These are phyloP conservation scores for Eupithecia abbreviata DNA, from an alignment of 2,888 invertebrate species.

Conservation along the genomic window DNA sequence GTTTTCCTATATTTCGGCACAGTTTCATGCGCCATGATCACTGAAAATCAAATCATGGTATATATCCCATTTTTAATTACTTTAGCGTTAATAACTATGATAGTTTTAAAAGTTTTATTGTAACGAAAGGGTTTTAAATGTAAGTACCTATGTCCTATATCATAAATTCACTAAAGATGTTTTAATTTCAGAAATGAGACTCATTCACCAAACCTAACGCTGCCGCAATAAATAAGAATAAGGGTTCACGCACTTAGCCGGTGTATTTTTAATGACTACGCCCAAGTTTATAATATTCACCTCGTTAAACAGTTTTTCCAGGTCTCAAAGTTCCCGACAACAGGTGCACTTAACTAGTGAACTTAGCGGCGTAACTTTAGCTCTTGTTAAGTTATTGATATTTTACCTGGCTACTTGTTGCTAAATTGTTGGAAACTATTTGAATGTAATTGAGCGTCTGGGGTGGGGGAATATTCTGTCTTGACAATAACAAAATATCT, in stretches of 20 bases:
- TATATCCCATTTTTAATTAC: no score
- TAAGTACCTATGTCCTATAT: no score
- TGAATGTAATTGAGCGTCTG: neutral
- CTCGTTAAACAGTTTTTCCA: constrained; percentile 24
- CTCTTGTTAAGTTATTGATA: constrained; percentile 11
- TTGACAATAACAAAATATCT: neutral
- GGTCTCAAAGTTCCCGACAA: constrained; percentile 24
- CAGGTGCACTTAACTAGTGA: constrained; percentile 27
- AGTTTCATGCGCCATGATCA: no score
- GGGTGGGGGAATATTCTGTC: neutral
- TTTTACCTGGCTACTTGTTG: neutral
- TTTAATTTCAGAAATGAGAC: neutral
- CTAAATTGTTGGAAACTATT: neutral
- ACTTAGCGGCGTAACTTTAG: constrained; percentile 11
- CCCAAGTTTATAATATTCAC: constrained; percentile 9
- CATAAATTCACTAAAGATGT: neutral
- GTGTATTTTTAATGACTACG: constrained; percentile 8
- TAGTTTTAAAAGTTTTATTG: no score
- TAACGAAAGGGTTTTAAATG: neutral
- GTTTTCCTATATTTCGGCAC: no score
- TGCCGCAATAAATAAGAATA: neutral
- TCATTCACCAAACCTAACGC: neutral
- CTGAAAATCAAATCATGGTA: no score
- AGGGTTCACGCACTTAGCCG: constrained; percentile 8
- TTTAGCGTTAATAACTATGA: no score